Evolutionary conservation across 2,113 vertebrate species (phyloP), one percentile per base, ranked within the genome.

Genomic region (Symphodus melops): DNA sequence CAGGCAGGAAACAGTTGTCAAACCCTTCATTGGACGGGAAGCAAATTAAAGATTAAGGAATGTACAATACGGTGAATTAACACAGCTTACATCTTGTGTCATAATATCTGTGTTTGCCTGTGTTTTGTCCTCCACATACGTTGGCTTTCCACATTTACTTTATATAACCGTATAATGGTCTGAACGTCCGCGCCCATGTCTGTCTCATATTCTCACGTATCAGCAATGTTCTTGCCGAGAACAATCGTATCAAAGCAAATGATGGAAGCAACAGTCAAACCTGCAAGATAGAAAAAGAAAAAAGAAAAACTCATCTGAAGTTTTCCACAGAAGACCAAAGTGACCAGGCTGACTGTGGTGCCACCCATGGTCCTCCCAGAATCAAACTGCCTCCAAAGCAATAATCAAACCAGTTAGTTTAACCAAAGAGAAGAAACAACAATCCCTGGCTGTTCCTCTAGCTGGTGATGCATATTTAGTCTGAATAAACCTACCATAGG

Each of bases 321-420:
- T 63, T 42, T 42, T 51, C 33, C 25, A 67, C 39, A 71, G 49
- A 68, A 68, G 63, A 7, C 5, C 49, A 54, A 69, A 42, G 13
- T 55, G 68, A 75, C 77, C 49, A 46, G 49, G 60, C 21, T 3
- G 19, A 75, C 14, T 54, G 16, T n/a, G 5, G 3, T 42, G 17
- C 0, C 9, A 63, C 52, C 23, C 3, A 12, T 6, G 6, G 41
- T 37, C 48, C 65, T 46, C 10, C 3, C 0, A 41, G 7, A 65
- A 65, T 36, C 44, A 33, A 67, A 49, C 4, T 41, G 36, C 23
- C 51, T 51, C 56, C 21, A 36, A 20, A 3, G 16, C 23, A 25
- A 9, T 20, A 13, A 63, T 52, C 55, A 61, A 60, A 25, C 19
- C 4, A 23, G 42, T 33, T 12, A 14, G 46, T 17, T 44, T 16